Conservation (phyloP, 2,113 vertebrate species). For the Danio rerio region GRCz12tu NC_133184.1:48978001-48978500, state of each 20-base stretch:
- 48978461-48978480: too few relatives aligned
- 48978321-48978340: not conserved
- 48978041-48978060: slow-evolving; percentile 50
- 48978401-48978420: too few relatives aligned
- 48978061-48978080: slow-evolving; percentile 45
- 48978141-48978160: slow-evolving; percentile 46
- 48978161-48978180: slow-evolving; percentile 51
- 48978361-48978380: not conserved
- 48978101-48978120: slow-evolving; percentile 51
- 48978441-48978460: too few relatives aligned
- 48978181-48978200: slow-evolving; percentile 35
- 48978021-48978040: slow-evolving; percentile 47
- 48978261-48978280: slow-evolving; percentile 9
- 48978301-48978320: not conserved
- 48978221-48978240: slow-evolving; percentile 20
- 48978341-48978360: not conserved
- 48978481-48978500: too few relatives aligned
- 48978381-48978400: too few relatives aligned
- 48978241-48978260: slow-evolving; percentile 7
- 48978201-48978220: slow-evolving; percentile 53
- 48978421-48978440: too few relatives aligned
- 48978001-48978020: slow-evolving; percentile 35
- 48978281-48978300: not conserved
- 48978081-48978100: slow-evolving; percentile 41
- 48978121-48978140: slow-evolving; percentile 53